phyloP scores from a whole-genome alignment of 2,113 vertebrate genomes.

The Megaptera novaeangliae region DNA sequence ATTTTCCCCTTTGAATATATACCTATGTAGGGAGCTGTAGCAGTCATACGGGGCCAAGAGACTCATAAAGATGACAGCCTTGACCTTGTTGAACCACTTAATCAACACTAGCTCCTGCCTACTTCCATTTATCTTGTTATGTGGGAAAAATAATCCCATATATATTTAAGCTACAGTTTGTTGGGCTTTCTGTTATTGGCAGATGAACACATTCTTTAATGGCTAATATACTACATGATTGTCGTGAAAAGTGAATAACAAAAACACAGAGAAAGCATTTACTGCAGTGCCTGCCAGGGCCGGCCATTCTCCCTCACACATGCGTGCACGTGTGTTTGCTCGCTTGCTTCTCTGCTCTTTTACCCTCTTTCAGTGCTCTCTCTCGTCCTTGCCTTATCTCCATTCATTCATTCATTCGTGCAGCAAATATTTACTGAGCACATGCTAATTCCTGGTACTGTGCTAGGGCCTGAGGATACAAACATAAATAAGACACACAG shows the following conservation, averaged over 20 bases:
- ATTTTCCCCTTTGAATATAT: background rate
- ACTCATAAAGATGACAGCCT: background rate
- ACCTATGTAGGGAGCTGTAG: background rate
- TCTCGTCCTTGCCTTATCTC: background rate
- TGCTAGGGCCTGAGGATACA: background rate
- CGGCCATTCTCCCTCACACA: background rate
- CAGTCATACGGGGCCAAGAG: background rate
- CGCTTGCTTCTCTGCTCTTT: background rate
- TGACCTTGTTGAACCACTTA: background rate
- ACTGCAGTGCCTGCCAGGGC: background rate
- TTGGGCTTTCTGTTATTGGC: background rate
- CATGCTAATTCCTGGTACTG: background rate
- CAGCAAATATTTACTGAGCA: background rate
- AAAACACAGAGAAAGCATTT: background rate
- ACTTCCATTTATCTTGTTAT: background rate
- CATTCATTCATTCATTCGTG: background rate
- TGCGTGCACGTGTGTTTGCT: accelerated
- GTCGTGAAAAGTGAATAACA: background rate
- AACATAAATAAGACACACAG: background rate
- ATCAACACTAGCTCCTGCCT: background rate
- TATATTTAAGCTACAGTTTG: background rate
- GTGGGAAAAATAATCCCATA: background rate
- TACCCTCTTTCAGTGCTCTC: background rate
- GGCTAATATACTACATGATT: background rate
- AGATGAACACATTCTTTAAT: background rate